Percentiles rank a stretch among this genome's conserved stretches.
phyloP scores from a whole-genome alignment of 2,113 vertebrate species.

The Chionodraco myersi region DNA sequence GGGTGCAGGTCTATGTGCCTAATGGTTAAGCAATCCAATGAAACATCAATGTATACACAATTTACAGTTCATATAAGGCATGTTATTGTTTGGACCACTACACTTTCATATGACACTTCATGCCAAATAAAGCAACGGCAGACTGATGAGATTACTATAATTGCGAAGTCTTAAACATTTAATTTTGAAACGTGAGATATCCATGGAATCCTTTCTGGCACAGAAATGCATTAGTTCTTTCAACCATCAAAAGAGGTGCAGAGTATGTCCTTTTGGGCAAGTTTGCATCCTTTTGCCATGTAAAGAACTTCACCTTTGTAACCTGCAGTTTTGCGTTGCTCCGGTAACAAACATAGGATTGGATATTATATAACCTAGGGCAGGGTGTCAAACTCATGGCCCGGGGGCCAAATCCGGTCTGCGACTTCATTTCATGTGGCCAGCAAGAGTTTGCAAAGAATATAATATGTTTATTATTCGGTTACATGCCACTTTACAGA shows the following conservation, averaged over 20 bases:
- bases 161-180: not conserved
- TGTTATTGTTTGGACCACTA: not conserved
- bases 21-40: not conserved
- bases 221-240: not conserved
- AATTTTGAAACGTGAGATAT: not conserved
- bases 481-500: too few species aligned
- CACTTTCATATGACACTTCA: not conserved
- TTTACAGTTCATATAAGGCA: not conserved
- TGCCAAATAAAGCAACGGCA: not conserved
- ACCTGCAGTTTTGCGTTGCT: not conserved
- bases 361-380: not conserved
- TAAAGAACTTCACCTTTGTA: constrained; percentile 4
- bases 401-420: too few species aligned
- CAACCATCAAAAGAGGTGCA: not conserved
- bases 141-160: not conserved
- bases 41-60: not conserved
- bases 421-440: too few species aligned
- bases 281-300: not conserved
- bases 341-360: not conserved
- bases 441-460: too few species aligned
- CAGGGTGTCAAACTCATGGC: too few species aligned
- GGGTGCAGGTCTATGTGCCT: not conserved
- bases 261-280: not conserved
- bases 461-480: too few species aligned
- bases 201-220: not conserved